Evolutionary conservation across 2,113 vertebrate genomes (phyloP).

Genomic region (Noctilio leporinus): DNA sequence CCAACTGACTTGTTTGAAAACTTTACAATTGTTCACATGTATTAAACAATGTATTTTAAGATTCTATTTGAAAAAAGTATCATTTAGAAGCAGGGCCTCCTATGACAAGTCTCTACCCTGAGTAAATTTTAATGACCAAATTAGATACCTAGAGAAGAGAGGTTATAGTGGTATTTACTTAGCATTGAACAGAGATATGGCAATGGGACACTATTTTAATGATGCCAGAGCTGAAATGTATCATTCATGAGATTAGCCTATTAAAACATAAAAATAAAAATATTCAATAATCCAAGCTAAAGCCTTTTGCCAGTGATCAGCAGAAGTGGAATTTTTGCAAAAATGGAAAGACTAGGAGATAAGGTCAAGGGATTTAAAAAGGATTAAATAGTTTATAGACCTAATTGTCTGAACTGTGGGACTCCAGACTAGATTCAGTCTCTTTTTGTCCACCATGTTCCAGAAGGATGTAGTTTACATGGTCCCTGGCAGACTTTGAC

Average conservation of each 20-base stretch:
- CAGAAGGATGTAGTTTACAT: not conserved
- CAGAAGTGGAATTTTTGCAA: slow-evolving; percentile 3
- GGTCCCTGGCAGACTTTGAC: not conserved
- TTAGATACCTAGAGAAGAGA: slow-evolving; percentile 67
- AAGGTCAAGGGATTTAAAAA: not conserved
- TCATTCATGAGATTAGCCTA: slow-evolving; percentile 49
- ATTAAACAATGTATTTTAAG: slow-evolving; percentile 57
- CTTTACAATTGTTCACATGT: slow-evolving; percentile 38
- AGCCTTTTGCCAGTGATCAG: slow-evolving; percentile 36
- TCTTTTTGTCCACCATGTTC: not conserved
- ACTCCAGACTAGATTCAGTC: not conserved
- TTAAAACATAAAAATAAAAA: not conserved
- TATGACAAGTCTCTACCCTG: slow-evolving; percentile 67
- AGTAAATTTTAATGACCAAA: slow-evolving; percentile 73
- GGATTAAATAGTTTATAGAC: not conserved
- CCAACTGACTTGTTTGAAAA: not conserved
- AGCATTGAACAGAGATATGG: slow-evolving; percentile 48
- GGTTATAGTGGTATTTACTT: slow-evolving; percentile 61
- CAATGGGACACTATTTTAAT: slow-evolving; percentile 58
- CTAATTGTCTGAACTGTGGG: not conserved
- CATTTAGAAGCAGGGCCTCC: slow-evolving; percentile 47
- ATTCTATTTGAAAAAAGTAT: slow-evolving; percentile 72
- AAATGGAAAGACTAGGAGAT: not conserved
- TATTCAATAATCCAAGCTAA: not conserved
- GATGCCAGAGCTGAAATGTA: slow-evolving; percentile 35